Conservation (phyloP, 2,888 invertebrate genomes). For the Ophioninae sp. region DNA sequence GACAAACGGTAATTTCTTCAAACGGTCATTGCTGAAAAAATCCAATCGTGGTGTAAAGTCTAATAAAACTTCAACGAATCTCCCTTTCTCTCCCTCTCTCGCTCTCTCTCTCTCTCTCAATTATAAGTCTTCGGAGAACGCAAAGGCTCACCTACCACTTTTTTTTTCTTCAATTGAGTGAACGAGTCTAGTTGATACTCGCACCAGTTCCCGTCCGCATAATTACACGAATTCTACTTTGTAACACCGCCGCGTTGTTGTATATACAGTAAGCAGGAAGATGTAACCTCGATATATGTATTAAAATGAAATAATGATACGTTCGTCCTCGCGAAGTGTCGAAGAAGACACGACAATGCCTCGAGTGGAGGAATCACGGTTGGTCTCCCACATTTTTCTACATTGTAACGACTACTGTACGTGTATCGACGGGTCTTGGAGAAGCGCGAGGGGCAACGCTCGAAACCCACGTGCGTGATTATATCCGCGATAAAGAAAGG, state of each 20-base stretch:
- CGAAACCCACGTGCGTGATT: constrained; percentile 30
- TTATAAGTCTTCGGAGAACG: too few species aligned
- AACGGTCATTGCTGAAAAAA: not conserved
- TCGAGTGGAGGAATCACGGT: constrained; percentile 40
- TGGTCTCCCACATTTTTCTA: constrained; percentile 33
- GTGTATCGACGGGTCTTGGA: not conserved
- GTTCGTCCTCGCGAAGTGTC: constrained; percentile 38
- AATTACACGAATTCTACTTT: not conserved
- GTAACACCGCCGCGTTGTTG: not conserved
- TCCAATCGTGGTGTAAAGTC: too few species aligned
- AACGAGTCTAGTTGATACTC: not conserved
- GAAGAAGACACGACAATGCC: constrained; percentile 22
- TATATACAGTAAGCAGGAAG: not conserved
- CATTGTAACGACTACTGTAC: constrained; percentile 29
- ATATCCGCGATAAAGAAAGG: constrained; percentile 9
- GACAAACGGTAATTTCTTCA: too few species aligned
- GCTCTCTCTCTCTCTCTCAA: too few species aligned
- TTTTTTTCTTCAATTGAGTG: not conserved
- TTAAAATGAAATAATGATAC: constrained; percentile 16
- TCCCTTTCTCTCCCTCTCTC: too few species aligned
- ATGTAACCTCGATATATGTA: constrained; percentile 1
- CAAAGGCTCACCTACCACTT: too few species aligned
- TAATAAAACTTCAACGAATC: not conserved
- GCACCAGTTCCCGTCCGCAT: not conserved
- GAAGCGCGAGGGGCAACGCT: not conserved